Percentiles rank a stretch among this genome's conserved stretches.
These are phyloP conservation scores for Aleiodes sp. DNA, from an alignment of 1,140 invertebrate genomes.

Conservation along the genomic window DNA sequence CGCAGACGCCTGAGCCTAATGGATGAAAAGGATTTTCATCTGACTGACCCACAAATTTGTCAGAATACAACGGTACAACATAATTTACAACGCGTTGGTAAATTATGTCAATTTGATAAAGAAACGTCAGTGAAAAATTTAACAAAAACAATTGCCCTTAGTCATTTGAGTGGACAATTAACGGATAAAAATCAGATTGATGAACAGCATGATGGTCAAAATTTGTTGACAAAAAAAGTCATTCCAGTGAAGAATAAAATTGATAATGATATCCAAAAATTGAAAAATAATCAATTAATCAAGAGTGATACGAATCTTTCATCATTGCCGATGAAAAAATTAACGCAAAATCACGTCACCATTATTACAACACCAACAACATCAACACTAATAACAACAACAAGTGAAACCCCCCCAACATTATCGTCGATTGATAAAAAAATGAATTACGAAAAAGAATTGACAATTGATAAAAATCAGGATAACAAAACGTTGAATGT, in stretches of 20 bases:
- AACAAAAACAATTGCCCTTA: neutral
- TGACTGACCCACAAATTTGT: slow-evolving; percentile 46
- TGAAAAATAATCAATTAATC: slow-evolving; percentile 54
- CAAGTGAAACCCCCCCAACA: slow-evolving; percentile 6
- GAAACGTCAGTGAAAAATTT: slow-evolving; percentile 41
- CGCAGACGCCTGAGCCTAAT: slow-evolving; percentile 60
- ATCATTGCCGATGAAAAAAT: slow-evolving; percentile 49
- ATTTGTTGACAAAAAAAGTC: slow-evolving; percentile 39
- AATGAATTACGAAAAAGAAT: too few relatives aligned
- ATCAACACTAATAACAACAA: slow-evolving; percentile 17
- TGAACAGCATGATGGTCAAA: neutral
- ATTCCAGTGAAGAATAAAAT: slow-evolving; percentile 47
- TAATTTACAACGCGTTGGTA: neutral
- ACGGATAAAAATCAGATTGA: neutral
- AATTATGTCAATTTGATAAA: neutral
- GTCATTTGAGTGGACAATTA: neutral
- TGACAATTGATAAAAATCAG: too few relatives aligned
- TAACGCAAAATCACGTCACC: slow-evolving; percentile 52
- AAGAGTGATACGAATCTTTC: slow-evolving; percentile 40
- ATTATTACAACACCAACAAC: slow-evolving; percentile 39
- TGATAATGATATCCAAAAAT: slow-evolving; percentile 53
- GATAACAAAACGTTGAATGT: neutral
- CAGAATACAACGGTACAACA: neutral
- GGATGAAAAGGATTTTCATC: slow-evolving; percentile 63
- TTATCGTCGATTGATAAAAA: too few relatives aligned